Evolutionary conservation across 2,113 vertebrate genomes (phyloP), one percentile per base, ranked within the genome.

Genomic region (Cercocebus atys): DNA sequence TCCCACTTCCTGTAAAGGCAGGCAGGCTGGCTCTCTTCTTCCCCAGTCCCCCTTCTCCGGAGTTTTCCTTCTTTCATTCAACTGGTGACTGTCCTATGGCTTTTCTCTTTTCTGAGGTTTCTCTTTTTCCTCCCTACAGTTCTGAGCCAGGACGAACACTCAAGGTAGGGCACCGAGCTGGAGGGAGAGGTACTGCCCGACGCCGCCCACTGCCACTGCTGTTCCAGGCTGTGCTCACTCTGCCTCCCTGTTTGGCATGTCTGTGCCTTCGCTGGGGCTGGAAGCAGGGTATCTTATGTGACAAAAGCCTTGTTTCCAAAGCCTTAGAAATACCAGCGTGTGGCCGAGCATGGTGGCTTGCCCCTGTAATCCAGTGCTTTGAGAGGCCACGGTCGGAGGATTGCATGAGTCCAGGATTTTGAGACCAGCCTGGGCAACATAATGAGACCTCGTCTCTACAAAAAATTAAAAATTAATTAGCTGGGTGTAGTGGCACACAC

Each of bases 61-160:
- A 55, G 32, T 38, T 75, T n/a, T 83, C 50, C 50, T 78, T 38
- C 43, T 40, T 57, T 76, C n/a, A 25, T 64, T n/a, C 32, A 9
- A 10, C 79, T 68, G 9, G 59, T 82, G n/a, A 78, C 89, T 79
- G 25, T 72, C 30, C 0, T 16, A 0, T 85, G 95, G 17, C 88
- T 90, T 94, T 90, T 92, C 89, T 95, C 30, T 75, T 83, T 88
- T 95, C 96, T 95, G 86, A 96, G 93, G 22, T 94, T 75, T 97
- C 79, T 96, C 87, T 96, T 87, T 96, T 97, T 93, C 94, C 61
- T 97, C 43, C 85, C 82, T 93, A 79, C 89, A 95, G 95, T 94
- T 96, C 85, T 97, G 94, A 97, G 79, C 94, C 87, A 75, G 52
- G 95, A 82, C 64, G 94, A 79, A 23, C 68, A 40, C 61, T 68